Evolutionary conservation across 1,140 invertebrate species (phyloP).

Genomic region (Ips typographus): DNA sequence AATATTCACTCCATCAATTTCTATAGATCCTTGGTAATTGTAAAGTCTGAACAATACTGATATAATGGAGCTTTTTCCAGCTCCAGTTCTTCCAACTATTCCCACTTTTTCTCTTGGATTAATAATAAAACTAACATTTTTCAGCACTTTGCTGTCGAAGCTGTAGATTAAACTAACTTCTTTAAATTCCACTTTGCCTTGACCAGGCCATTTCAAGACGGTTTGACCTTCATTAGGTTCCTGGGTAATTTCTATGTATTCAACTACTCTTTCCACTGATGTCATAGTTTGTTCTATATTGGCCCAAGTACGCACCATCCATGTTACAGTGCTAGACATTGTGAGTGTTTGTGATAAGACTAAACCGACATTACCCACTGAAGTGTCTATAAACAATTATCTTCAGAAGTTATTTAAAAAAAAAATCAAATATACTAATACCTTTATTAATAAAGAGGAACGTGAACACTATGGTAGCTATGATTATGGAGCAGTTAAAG

Average conservation of each 20-base stretch:
- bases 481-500: constrained; percentile 71
- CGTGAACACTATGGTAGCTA: constrained; percentile 64
- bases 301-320: constrained; percentile 62
- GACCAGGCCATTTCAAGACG: constrained; percentile 68
- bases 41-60: constrained; percentile 67
- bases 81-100: constrained; percentile 78
- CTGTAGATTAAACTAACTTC: constrained; percentile 67
- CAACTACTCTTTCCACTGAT: constrained; percentile 73
- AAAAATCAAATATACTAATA: neutral
- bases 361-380: constrained; percentile 61
- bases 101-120: constrained; percentile 66
- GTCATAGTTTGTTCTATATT: constrained; percentile 77
- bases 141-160: constrained; percentile 65
- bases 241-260: constrained; percentile 58
- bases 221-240: constrained; percentile 55
- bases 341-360: constrained; percentile 61
- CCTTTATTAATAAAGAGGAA: constrained; percentile 50
- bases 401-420: neutral
- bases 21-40: constrained; percentile 56
- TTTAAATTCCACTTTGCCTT: constrained; percentile 69
- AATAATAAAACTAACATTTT: constrained; percentile 68
- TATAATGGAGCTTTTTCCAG: constrained; percentile 81
- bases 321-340: constrained; percentile 63
- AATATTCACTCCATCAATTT: constrained; percentile 62
- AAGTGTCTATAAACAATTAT: constrained; percentile 48